Conservation (phyloP, 2,888 invertebrate genomes). For the Diplolepis rosae region DNA sequence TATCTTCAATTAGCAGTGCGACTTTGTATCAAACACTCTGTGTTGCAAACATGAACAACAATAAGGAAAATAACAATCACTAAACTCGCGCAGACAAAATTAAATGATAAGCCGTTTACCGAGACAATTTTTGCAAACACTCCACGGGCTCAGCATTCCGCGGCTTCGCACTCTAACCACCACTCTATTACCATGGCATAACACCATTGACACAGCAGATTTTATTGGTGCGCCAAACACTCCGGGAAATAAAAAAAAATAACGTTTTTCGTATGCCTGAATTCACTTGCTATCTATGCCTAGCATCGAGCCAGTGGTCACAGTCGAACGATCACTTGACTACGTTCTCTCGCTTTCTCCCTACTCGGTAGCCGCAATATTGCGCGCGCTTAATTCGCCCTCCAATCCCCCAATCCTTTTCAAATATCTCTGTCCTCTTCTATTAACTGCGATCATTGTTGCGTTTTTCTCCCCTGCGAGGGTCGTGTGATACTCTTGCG, state of each 20-base stretch:
- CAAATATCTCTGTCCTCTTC: slow-evolving; percentile 17
- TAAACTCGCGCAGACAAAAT: slow-evolving; percentile 1
- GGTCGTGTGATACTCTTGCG: slow-evolving; percentile 32
- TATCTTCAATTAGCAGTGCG: slow-evolving; percentile 59
- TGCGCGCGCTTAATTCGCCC: slow-evolving; percentile 44
- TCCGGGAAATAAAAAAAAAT: slow-evolving; percentile 33
- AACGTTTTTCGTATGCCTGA: slow-evolving; percentile 56
- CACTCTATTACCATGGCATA: slow-evolving; percentile 42
- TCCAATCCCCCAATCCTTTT: slow-evolving; percentile 26
- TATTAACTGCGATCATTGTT: not conserved
- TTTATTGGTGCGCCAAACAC: not conserved
- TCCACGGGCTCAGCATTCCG: slow-evolving; percentile 47
- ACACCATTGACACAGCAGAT: not conserved
- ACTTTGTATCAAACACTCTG: slow-evolving; percentile 55
- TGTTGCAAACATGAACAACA: slow-evolving; percentile 20
- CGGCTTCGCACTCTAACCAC: slow-evolving; percentile 42
- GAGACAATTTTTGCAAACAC: not conserved
- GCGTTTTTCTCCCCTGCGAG: slow-evolving; percentile 4
- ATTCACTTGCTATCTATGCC: slow-evolving; percentile 70
- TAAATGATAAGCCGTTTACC: not conserved
- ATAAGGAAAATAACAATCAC: slow-evolving; percentile 21
- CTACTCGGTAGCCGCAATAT: slow-evolving; percentile 48
- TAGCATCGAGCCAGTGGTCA: slow-evolving; percentile 71
- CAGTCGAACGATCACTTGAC: slow-evolving; percentile 73
- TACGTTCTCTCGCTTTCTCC: slow-evolving; percentile 68